These are phyloP conservation scores for Montipora foliosa DNA, from an alignment of 64 coral and sea anemone genomes.

Conservation along the genomic window DNA sequence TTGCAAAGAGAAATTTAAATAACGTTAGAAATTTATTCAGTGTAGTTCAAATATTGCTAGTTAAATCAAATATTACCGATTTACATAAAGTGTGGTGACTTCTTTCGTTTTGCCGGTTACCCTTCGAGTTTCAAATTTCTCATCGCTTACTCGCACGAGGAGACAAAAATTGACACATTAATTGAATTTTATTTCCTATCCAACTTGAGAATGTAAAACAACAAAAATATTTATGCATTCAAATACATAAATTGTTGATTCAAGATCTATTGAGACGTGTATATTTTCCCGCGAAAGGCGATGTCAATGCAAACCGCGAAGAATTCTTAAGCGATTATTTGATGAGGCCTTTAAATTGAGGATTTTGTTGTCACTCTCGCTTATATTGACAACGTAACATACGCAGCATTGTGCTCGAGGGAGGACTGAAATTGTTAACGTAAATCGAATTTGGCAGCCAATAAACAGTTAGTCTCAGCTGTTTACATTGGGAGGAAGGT, in stretches of 20 bases:
- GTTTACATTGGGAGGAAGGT: constrained; percentile 30
- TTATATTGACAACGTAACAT: not conserved
- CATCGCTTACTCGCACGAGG: not conserved
- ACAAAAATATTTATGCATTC: not conserved
- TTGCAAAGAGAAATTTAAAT: not conserved
- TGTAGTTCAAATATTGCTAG: not conserved
- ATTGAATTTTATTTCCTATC: constrained; percentile 22
- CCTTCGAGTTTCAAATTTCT: not conserved
- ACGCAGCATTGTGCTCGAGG: not conserved
- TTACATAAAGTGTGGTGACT: constrained; percentile 25
- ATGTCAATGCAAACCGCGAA: constrained; percentile 43
- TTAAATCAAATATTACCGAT: constrained; percentile 11
- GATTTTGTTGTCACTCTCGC: constrained; percentile 12
- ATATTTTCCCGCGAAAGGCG: constrained; percentile 4
- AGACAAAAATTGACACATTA: not conserved
- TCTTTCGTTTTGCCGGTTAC: not conserved
- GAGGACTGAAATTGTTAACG: constrained; percentile 17
- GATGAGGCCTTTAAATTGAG: constrained; percentile 42
- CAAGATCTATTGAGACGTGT: constrained; percentile 8
- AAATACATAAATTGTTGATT: constrained; percentile 38
- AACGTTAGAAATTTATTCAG: constrained; percentile 19
- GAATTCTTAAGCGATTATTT: constrained; percentile 57
- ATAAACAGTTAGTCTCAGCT: constrained; percentile 43
- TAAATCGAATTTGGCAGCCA: constrained; percentile 18
- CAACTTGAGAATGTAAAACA: constrained; percentile 21